Evolutionary conservation across 2,113 vertebrate genomes (phyloP), one percentile per base, ranked within the genome.

Genomic region (Dicaeum eximium): DNA sequence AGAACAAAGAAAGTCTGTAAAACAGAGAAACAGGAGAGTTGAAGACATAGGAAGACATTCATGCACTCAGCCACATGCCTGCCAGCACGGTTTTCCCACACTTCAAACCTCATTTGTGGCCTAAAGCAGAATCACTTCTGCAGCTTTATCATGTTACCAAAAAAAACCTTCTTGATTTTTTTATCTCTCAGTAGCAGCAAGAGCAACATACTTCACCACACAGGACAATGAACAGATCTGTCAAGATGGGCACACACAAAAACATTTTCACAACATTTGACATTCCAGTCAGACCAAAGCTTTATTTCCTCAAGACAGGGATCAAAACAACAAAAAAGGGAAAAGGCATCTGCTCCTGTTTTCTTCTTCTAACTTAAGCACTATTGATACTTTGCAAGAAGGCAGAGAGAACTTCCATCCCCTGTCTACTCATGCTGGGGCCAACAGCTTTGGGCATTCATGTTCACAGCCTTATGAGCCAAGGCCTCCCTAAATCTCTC

Each of bases 401-500:
- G 61, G 30, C 17, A 81, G 24, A 8, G 37, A 57, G n/a, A 78
- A 71, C 13, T 25, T 71, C 44, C 11, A 69, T 5, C 19, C 50
- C 30, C 42, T 10, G 11, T 37, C 50, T 47, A 25, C 31, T 51
- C 0, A 0, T 35, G 38, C 44, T 38, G 24, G 27, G 28, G 37
- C 47, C 9, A 44, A 51, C 58, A 85, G 53, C 37, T 66, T 37
- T 48, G 38, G 61, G 37, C 20, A 17, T 25, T 77, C 20, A 27
- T 25, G 64, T 22, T 51, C 54, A 57, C n/a, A 65, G 10, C 37
- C 2, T 0, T 8, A 27, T 2, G 7, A 87, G 38, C 23, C 60
- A 62, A 45, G 22, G 38, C 20, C 54, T 69, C 50, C 11, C 48
- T 48, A 25, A 16, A 51, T 3, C 35, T 44, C 54, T 77, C 42